Percentiles rank a stretch among this genome's conserved stretches.
phyloP scores from a whole-genome alignment of 2,797 vertebrate species.

The Protosalanx chinensis region DNA sequence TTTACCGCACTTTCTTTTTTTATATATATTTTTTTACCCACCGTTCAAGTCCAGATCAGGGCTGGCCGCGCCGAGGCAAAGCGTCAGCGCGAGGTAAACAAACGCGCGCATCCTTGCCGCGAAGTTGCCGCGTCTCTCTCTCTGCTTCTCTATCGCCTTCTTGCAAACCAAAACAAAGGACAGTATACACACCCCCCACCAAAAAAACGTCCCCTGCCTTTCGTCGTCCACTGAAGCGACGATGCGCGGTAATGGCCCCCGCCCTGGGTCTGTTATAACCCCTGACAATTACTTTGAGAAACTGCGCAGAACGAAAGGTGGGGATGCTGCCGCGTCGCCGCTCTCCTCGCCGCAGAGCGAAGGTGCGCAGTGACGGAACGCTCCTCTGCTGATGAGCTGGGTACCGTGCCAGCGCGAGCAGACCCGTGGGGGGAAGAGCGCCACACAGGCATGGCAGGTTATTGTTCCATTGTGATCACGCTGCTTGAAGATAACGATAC shows the following conservation, averaged over 20 bases:
- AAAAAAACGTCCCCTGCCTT: not conserved
- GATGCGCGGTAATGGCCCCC: not conserved
- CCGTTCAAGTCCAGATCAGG: slow-evolving; percentile 3
- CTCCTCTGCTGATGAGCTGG: not conserved
- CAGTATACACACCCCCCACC: not conserved
- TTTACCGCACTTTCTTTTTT: not conserved
- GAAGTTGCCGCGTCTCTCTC: not conserved
- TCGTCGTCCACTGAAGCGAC: not conserved
- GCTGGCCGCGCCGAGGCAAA: not conserved
- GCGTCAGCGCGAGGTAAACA: not conserved
- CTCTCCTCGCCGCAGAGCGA: not conserved
- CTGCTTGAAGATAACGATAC: not conserved
- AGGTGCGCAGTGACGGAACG: not conserved
- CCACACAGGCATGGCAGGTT: not conserved
- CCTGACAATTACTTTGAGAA: not conserved
- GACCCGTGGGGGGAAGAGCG: not conserved
- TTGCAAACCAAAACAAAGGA: slow-evolving; percentile 7
- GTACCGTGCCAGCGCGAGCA: not conserved
- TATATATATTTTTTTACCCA: not conserved
- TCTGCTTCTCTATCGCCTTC: not conserved
- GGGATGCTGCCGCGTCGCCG: not conserved
- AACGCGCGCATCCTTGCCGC: not conserved
- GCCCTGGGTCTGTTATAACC: not conserved
- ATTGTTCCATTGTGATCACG: not conserved
- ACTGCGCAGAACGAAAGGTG: slow-evolving; percentile 2